phyloP scores from a whole-genome alignment of 1,140 invertebrate species.

The Papilio machaon region DNA sequence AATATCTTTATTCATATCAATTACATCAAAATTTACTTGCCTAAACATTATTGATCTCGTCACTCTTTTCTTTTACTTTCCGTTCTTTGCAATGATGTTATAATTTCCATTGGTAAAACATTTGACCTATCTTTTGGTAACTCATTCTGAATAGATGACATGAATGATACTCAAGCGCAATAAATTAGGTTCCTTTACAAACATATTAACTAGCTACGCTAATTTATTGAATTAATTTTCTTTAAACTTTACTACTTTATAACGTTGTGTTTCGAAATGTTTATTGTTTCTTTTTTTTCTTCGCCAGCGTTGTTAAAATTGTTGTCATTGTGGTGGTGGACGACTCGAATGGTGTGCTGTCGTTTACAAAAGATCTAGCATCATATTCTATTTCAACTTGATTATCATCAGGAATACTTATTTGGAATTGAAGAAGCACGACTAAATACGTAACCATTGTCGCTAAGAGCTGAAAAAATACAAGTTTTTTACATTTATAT shows the following conservation, averaged over 20 bases:
- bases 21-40: too few relatives aligned
- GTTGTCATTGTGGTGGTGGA: constrained; percentile 64
- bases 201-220: background rate
- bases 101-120: too few relatives aligned
- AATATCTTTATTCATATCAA: too few relatives aligned
- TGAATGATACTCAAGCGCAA: too few relatives aligned
- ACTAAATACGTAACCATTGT: constrained; percentile 88
- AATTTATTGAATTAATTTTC: too few relatives aligned
- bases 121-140: too few relatives aligned
- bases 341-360: constrained; percentile 49
- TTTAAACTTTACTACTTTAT: too few relatives aligned
- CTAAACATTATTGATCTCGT: too few relatives aligned
- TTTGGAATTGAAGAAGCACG: constrained; percentile 87
- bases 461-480: constrained; percentile 81
- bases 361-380: constrained; percentile 41
- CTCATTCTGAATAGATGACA: too few relatives aligned
- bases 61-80: too few relatives aligned
- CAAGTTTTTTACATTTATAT: background rate
- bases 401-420: constrained; percentile 84
- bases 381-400: constrained; percentile 48
- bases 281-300: constrained; percentile 72
- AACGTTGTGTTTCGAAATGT: background rate
- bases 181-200: too few relatives aligned
- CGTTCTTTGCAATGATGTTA: too few relatives aligned
- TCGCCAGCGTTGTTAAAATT: constrained; percentile 64